These are phyloP conservation scores for Dendrophyllia cribrosa DNA, from an alignment of 64 coral and sea anemone species.

Conservation along the genomic window DNA sequence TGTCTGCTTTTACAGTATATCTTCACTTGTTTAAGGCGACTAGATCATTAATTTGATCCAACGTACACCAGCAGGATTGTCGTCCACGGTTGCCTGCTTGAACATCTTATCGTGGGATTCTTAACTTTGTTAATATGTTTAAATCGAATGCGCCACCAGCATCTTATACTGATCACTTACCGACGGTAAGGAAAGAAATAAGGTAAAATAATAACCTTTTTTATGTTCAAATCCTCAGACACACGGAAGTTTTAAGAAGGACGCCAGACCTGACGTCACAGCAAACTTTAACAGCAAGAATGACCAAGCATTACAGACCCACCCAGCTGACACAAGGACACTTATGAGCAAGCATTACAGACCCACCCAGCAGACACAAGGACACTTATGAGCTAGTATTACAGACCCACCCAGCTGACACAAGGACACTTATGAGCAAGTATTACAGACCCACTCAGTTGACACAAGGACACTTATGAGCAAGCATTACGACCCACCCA, in stretches of 20 bases:
- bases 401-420: neutral
- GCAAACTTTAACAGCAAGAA: slow-evolving; percentile 73
- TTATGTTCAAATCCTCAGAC: neutral
- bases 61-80: too few species aligned
- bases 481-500: neutral
- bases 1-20: too few species aligned
- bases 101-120: too few species aligned
- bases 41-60: too few species aligned
- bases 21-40: too few species aligned
- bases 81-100: too few species aligned
- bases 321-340: neutral
- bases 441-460: neutral
- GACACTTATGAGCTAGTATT: neutral
- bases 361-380: neutral
- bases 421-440: slow-evolving; percentile 36
- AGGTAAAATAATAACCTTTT: too few species aligned
- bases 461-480: slow-evolving; percentile 18
- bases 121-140: too few species aligned
- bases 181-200: too few species aligned
- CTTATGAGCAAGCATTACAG: slow-evolving; percentile 5
- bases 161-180: too few species aligned
- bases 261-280: slow-evolving; percentile 83
- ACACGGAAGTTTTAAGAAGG: slow-evolving; percentile 30
- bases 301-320: slow-evolving; percentile 40
- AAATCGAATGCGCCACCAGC: too few species aligned